Percentiles rank a stretch among this genome's conserved stretches.
These are phyloP conservation scores for Calameuta filiformis DNA, from an alignment of 2,888 invertebrate genomes.

Conservation along the genomic window DNA sequence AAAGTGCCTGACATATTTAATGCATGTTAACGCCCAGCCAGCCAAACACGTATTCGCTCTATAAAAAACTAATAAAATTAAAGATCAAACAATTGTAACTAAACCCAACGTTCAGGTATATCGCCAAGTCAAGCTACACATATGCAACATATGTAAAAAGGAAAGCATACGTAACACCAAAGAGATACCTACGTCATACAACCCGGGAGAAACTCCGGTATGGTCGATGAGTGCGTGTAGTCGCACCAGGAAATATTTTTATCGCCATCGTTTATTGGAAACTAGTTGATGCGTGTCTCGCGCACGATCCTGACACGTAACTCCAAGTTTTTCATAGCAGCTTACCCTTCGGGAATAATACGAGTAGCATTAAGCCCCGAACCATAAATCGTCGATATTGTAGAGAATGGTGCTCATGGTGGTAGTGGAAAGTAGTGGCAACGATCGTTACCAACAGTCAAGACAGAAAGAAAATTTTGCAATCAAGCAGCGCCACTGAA, in stretches of 20 bases:
- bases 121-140: neutral
- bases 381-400: neutral
- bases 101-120: neutral
- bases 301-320: neutral
- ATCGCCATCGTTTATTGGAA: neutral
- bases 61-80: neutral
- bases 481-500: neutral
- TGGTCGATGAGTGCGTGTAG: neutral
- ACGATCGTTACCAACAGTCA: neutral
- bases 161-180: neutral
- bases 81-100: neutral
- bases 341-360: neutral
- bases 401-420: neutral
- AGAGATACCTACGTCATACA: neutral
- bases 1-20: neutral
- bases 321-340: neutral
- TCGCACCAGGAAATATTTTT: neutral
- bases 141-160: neutral
- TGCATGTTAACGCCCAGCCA: neutral
- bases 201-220: neutral
- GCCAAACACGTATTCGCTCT: neutral
- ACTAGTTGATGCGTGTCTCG: neutral
- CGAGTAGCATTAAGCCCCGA: neutral
- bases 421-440: neutral
- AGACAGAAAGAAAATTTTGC: neutral